Percentiles rank a stretch among this genome's conserved stretches.
These are phyloP conservation scores for Urechis unicinctus DNA, from an alignment of 2,888 invertebrate genomes.

Conservation along the genomic window DNA sequence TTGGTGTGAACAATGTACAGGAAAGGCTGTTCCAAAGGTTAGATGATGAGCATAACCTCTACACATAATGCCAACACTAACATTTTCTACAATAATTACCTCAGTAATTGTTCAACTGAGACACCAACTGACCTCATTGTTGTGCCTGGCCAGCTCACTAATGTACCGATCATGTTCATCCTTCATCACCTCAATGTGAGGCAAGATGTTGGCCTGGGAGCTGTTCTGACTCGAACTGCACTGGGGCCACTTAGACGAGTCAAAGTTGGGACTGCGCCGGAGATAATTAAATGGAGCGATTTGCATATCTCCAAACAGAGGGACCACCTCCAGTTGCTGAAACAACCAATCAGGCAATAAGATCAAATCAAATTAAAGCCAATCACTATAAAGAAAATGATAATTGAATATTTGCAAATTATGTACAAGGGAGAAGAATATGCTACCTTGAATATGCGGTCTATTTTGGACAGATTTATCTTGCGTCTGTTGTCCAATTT, in stretches of 20 bases:
- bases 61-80: too few relatives aligned
- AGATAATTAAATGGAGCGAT: constrained; percentile 98
- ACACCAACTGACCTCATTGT: constrained; percentile 60
- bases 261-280: constrained; percentile 58
- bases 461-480: constrained; percentile 85
- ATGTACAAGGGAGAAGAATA: neutral
- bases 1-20: too few relatives aligned
- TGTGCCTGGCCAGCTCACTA: constrained; percentile 86
- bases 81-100: too few relatives aligned
- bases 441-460: constrained; percentile 85
- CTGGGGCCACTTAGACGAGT: constrained; percentile 43
- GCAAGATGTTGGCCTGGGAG: constrained; percentile 75
- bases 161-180: constrained; percentile 97
- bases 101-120: too few relatives aligned
- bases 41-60: too few relatives aligned
- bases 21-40: too few relatives aligned
- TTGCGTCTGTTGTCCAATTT: constrained; percentile 94
- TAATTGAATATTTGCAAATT: neutral
- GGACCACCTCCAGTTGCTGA: constrained; percentile 46
- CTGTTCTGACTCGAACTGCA: constrained; percentile 68
- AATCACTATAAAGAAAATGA: neutral
- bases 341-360: neutral
- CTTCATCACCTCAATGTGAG: constrained; percentile 81
- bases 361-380: neutral
- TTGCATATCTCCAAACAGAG: constrained; percentile 96